A percentile compares a stretch with the other conserved stretches of the same genome.
phyloP scores from a whole-genome alignment of 2,113 vertebrate genomes.

The Carettochelys insculpta region DNA sequence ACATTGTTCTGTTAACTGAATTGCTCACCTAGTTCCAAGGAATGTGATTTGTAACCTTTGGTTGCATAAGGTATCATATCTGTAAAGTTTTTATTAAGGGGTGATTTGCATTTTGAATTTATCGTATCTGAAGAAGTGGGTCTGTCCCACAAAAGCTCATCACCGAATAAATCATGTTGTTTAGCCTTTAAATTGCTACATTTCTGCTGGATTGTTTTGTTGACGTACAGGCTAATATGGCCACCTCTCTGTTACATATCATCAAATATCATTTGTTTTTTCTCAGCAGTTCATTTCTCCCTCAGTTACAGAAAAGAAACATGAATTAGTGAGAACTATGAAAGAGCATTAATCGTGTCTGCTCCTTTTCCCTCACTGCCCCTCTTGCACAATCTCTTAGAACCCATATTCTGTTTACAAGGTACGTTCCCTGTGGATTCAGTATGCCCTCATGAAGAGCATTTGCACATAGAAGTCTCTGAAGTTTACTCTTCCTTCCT shows the following conservation, averaged over 20 bases:
- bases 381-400: neutral
- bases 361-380: neutral
- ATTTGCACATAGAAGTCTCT: constrained; percentile 12
- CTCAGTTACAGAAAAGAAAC: neutral
- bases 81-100: neutral
- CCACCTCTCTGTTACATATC: too few relatives aligned
- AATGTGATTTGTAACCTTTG: neutral
- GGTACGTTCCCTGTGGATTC: neutral
- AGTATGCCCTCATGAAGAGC: neutral
- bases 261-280: neutral
- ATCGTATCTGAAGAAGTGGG: too few relatives aligned
- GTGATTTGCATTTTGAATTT: too few relatives aligned
- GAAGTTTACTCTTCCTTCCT: neutral
- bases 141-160: too few relatives aligned
- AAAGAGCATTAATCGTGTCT: neutral
- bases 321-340: neutral
- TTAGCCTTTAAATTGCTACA: too few relatives aligned
- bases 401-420: neutral
- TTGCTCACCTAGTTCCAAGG: neutral
- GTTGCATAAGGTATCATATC: neutral
- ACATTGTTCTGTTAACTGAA: neutral
- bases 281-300: constrained; percentile 22
- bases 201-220: too few relatives aligned
- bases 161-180: too few relatives aligned
- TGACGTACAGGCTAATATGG: too few relatives aligned